Evolutionary conservation across 2,113 vertebrate genomes (phyloP).

Genomic region (Eurystomus gularis): DNA sequence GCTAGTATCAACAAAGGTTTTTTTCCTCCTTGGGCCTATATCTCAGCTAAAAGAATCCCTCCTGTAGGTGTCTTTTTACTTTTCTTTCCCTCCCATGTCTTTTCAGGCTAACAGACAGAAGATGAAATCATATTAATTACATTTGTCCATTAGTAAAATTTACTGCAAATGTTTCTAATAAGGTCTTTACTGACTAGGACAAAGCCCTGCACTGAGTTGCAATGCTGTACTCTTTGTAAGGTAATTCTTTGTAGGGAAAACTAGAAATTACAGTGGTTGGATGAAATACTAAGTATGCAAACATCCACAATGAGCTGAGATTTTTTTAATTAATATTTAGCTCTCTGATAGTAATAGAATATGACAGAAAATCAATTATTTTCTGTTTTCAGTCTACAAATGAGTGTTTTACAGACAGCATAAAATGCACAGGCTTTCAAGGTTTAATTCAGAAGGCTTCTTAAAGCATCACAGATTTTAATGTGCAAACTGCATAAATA

Average conservation of each 20-base stretch:
- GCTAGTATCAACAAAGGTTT: background rate
- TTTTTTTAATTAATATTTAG: conserved; percentile 15
- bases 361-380: conserved; percentile 60
- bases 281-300: background rate
- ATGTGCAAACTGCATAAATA: background rate
- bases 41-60: background rate
- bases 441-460: conserved; percentile 38
- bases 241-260: background rate
- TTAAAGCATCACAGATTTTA: background rate
- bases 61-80: background rate
- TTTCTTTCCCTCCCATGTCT: background rate
- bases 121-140: background rate
- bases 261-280: background rate
- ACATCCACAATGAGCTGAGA: background rate
- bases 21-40: background rate
- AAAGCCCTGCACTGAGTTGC: background rate
- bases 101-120: background rate
- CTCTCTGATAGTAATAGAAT: conserved; percentile 4
- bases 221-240: background rate
- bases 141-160: background rate
- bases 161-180: background rate
- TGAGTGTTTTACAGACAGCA: background rate
- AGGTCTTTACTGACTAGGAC: background rate
- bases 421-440: background rate
- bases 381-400: conserved; percentile 33